Base-by-base conservation (phyloP, 2,113 vertebrate genomes). In the Lophochroa leadbeateri region DNA sequence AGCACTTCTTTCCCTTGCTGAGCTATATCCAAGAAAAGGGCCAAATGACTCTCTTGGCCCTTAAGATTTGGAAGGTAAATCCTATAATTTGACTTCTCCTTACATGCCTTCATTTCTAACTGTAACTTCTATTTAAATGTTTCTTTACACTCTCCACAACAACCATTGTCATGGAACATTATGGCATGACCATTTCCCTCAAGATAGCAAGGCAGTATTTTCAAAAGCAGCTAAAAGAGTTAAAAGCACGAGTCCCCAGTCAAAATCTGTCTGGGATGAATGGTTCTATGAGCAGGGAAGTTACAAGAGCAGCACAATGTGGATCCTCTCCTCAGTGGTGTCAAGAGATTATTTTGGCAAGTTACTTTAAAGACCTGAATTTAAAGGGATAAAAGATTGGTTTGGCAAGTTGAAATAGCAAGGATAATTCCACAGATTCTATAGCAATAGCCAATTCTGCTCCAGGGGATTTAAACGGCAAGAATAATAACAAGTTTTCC, bases 391-490 rank as follows among this genome's bases (percentile, higher is more conserved):
- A 79, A 88, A 93, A 89, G 61, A 39, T 58, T 50, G 13, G 44
- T 60, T 52, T 88, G 78, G 81, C 55, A 90, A 90, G 65, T 55
- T 77, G 67, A 85, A 94, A 92, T 58, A 87, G 61, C 53, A 84
- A 74, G 91, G 68, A 86, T 50, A 87, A 82, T 78, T 80, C 17
- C 88, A 57, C 47, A 63, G 49, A 87, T 96, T 95, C 95, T 83
- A 95, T 71, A 95, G 53, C 67, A 96, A 64, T 63, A 96, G 77
- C 43, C 87, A 94, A 79, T 94, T 69, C 70, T 89, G 46, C 79
- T 94, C 87, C 83, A 85, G 31, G 13, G 57, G 57, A 72, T 86
- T 86, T 80, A 90, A 97, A 96, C 31, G 7, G 52, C 93, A 96
- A 91, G 82, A 93, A 78, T 29, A 95, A 78, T 17, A 78, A 75